Evolutionary conservation across 1,140 invertebrate genomes (phyloP), one percentile per base, ranked within the genome.

Genomic region (Meloidogyne hapla): DNA sequence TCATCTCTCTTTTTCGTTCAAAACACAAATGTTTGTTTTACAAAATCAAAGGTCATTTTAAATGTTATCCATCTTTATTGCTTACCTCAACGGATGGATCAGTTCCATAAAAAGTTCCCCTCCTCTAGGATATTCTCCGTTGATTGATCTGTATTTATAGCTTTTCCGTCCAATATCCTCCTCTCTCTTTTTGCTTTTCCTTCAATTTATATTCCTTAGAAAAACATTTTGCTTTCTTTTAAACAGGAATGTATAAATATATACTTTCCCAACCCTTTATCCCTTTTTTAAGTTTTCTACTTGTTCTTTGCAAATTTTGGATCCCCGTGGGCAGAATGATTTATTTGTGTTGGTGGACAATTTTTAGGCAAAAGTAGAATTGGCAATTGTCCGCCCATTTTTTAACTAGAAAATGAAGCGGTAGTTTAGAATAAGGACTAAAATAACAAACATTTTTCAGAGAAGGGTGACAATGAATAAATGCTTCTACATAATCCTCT

Each of bases 161-260:
- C 13, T 15, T 18, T 21, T 21, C n/a, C 21, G 65, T 25, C 26
- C 63, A 18, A 13, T 26, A 15, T 1, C 63, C n/a, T 25, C 23
- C 28, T 42, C 15, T 40, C 42, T 71, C 23, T 26, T 72, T 64
- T 61, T 38, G 33, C 70, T 61, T 64, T 21, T 62, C 56, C 28
- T 73, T 64, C 21, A 21, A 33, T 42, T 45, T 61, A 56, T 68
- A 56, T 45, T 38, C 70, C 70, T 73, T 73, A 73, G 70, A 73
- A 73, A 38, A 73, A 73, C 70, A 73, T 73, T 73, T 73, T 73
- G 48, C 8, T 70, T 70, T 61, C 68, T 28, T 61, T 45, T 70
- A 61, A 26, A 45, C 68, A 18, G 68, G 68, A 28, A 70, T 40
- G 38, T 28, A 70, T 70, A 70, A 40, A 70, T 40, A 45, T 70